Conservation (phyloP, 2,113 vertebrate species). For the Arvicanthis niloticus region DNA sequence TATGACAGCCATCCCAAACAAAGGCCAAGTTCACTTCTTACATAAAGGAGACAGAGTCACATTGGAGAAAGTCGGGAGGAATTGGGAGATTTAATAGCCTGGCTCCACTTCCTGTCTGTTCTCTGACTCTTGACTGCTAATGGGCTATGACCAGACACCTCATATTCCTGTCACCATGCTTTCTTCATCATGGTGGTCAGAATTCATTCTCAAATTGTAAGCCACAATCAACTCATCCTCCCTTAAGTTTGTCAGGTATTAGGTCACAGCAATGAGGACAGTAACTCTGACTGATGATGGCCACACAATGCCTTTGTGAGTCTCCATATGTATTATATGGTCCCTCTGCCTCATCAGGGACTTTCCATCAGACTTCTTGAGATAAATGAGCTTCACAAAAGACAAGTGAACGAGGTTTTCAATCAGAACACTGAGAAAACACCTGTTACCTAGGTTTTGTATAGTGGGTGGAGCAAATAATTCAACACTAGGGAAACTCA, state of each 20-base stretch:
- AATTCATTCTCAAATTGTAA: background rate
- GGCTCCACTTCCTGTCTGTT: background rate
- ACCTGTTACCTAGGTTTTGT: constrained; percentile 51
- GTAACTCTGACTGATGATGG: background rate
- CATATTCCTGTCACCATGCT: background rate
- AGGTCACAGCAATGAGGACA: background rate
- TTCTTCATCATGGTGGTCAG: background rate
- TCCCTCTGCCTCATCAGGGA: background rate
- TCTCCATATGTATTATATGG: background rate
- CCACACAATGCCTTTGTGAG: background rate
- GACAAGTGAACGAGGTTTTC: background rate
- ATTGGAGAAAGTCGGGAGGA: background rate
- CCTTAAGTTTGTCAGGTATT: background rate
- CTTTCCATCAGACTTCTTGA: background rate
- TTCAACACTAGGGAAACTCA: background rate
- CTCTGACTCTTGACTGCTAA: background rate
- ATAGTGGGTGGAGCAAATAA: background rate
- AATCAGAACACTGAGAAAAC: background rate
- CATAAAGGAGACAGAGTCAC: background rate
- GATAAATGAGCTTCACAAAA: background rate
- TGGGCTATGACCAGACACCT: background rate
- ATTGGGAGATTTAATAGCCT: background rate
- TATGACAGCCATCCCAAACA: background rate
- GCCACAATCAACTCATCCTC: background rate
- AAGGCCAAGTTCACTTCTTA: background rate